A percentile compares a stretch with the other conserved stretches of the same genome.
Evolutionary conservation across 2,888 invertebrate species (phyloP).

Genomic region (Aspidiotus destructor): DNA sequence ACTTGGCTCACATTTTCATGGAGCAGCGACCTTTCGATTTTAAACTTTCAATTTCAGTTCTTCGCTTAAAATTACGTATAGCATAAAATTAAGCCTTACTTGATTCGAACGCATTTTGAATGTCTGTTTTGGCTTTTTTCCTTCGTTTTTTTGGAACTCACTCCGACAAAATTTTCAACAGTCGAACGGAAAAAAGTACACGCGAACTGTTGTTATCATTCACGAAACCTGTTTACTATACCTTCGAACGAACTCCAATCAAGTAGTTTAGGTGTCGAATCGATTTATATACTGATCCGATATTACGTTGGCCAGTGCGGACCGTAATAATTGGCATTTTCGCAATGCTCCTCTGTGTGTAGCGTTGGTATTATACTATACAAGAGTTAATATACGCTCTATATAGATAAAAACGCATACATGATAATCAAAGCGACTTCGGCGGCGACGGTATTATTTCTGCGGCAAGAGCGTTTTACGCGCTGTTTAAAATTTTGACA

Average conservation of each 20-base stretch:
- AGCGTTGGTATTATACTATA: background rate
- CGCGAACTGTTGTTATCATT: background rate
- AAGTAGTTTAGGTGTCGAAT: slow-evolving; percentile 7
- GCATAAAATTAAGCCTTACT: background rate
- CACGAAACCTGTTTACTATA: background rate
- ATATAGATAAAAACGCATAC: slow-evolving; percentile 5
- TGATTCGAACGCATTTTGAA: slow-evolving; percentile 1
- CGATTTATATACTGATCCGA: slow-evolving; percentile 8
- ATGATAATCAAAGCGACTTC: background rate
- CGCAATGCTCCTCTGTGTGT: background rate
- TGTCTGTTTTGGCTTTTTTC: background rate
- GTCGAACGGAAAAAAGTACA: background rate
- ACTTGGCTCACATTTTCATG: background rate
- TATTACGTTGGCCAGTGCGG: slow-evolving; percentile 2
- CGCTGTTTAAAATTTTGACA: slow-evolving; percentile 13
- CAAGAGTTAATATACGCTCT: background rate
- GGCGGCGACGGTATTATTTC: slow-evolving; percentile 1
- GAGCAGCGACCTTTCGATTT: background rate
- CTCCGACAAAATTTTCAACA: background rate
- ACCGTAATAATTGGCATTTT: slow-evolving; percentile 25
- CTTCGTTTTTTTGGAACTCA: background rate
- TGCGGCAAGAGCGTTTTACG: background rate
- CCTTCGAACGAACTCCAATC: background rate
- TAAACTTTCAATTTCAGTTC: background rate
- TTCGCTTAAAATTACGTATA: background rate